phyloP scores from a whole-genome alignment of 2,888 invertebrate genomes.

The Nezara viridula region DNA sequence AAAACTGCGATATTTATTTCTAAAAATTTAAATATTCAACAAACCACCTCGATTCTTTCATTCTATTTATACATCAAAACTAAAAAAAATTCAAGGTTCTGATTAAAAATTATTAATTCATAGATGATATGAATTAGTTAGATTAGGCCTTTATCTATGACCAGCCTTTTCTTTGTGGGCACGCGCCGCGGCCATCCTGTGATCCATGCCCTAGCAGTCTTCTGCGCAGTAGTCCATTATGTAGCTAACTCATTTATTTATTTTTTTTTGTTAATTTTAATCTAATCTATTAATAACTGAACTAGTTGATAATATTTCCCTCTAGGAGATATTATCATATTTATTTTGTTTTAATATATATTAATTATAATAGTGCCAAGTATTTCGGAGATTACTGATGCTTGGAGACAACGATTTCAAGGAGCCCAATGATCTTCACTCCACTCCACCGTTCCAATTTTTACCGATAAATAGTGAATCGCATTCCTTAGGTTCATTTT shows the following conservation, averaged over 20 bases:
- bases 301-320: neutral
- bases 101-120: constrained; percentile 6
- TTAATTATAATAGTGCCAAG: neutral
- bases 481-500: too few relatives aligned
- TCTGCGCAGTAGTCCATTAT: neutral
- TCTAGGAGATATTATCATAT: neutral
- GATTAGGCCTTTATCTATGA: neutral
- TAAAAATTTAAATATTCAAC: too few relatives aligned
- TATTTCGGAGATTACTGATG: too few relatives aligned
- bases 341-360: neutral
- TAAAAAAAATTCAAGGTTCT: neutral
- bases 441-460: too few relatives aligned
- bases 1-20: too few relatives aligned
- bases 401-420: too few relatives aligned
- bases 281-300: neutral
- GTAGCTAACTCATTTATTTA: too few relatives aligned
- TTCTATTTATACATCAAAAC: neutral
- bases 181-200: neutral
- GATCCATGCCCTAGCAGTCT: neutral
- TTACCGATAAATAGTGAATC: too few relatives aligned
- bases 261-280: neutral
- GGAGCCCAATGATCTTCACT: too few relatives aligned
- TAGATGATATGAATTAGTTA: neutral
- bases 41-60: neutral
- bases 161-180: neutral